Base-by-base conservation (phyloP, 2,888 invertebrate species). In the Thyatira batis region DNA sequence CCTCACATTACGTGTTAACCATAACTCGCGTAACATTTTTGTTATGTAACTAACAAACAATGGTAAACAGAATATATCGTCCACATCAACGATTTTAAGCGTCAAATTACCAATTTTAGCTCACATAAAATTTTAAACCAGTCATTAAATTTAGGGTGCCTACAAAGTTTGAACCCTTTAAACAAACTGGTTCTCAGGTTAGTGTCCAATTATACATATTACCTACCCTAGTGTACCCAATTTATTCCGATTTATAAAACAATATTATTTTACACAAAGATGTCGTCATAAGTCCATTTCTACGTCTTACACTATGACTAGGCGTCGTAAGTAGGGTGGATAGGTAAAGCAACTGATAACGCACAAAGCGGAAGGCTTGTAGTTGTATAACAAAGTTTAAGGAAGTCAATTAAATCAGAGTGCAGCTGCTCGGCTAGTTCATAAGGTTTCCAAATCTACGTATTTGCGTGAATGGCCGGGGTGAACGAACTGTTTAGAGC, bases 401-500 rank as follows among this genome's bases (percentile, higher is more conserved):
- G 77, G 76, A 82, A 79, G 74, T 69, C 39, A 61, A 63, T 51
- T 54, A 65, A 70, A 74, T 76, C 71, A 65, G 75, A 75, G 74
- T 81, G 80, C 82, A 83, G 80, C 78, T 77, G 78, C 71, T 68
- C 64, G 60, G 64, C 62, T 73, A 71, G 71, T 72, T 71, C 69
- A 67, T 63, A 66, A 69, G 58, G 70, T 82, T 80, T 78, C 83
- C 77, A 84, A 87, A 87, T 85, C 79, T 80, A 75, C 72, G 75
- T 78, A 83, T 70, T 69, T 75, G 80, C 80, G 82, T 82, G 82
- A 87, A 84, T 82, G 80, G 82, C 76, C 61, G 78, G 80, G 89
- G 84, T 89, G 76, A 85, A 84, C 73, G 89, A 80, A 80, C 85
- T 78, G 79, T 80, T 85, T 84, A 76, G 80, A 81, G 75, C 77